phyloP scores from a whole-genome alignment of 2,797 vertebrate species.

The Galaxias olidus region DNA sequence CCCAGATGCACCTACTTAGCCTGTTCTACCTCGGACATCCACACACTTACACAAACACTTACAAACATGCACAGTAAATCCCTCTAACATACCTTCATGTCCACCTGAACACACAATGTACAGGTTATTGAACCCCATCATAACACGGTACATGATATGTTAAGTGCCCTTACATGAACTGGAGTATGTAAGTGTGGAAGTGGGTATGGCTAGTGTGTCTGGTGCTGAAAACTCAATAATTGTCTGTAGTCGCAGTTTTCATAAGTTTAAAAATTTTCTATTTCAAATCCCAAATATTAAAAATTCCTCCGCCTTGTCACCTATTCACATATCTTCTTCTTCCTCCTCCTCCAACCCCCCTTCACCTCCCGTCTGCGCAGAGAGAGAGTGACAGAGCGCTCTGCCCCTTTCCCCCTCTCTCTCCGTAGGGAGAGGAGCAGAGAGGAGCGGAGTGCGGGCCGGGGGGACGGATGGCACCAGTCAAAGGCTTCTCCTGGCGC shows the following conservation, averaged over 20 bases:
- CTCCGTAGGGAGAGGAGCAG: not conserved
- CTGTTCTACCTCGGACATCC: constrained; percentile 9
- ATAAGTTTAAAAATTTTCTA: too few relatives aligned
- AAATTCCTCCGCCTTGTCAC: too few relatives aligned
- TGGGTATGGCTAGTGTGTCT: too few relatives aligned
- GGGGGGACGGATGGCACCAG: constrained; percentile 33
- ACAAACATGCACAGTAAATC: not conserved
- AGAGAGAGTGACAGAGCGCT: not conserved
- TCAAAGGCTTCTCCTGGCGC: constrained; percentile 46
- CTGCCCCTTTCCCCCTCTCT: not conserved
- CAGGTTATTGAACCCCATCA: not conserved
- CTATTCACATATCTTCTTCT: not conserved
- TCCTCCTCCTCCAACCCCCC: not conserved
- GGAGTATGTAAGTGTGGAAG: too few relatives aligned
- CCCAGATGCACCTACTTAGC: constrained; percentile 30
- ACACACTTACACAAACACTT: not conserved
- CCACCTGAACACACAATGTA: constrained; percentile 1
- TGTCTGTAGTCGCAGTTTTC: too few relatives aligned
- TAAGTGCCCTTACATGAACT: too few relatives aligned
- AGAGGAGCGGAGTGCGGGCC: not conserved
- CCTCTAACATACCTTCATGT: not conserved
- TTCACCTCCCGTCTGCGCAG: not conserved
- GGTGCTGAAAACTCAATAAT: too few relatives aligned
- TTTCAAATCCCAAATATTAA: too few relatives aligned
- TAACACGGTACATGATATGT: too few relatives aligned